These are phyloP conservation scores for Temnothorax curvispinosus DNA, from an alignment of 1,140 invertebrate species.

Conservation along the genomic window DNA sequence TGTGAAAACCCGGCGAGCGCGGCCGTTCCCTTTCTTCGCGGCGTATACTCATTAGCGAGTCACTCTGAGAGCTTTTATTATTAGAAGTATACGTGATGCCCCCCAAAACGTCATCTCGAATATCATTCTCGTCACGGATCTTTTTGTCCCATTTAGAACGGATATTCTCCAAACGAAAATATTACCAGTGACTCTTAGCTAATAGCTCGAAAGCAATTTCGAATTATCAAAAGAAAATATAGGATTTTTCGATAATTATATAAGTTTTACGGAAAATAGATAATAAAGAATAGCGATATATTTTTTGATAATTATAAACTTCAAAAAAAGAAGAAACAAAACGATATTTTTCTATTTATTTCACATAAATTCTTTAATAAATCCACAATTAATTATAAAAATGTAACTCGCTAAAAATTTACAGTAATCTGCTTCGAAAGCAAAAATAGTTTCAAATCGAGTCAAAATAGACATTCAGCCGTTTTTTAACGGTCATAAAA, in stretches of 20 bases:
- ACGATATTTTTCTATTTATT: neutral
- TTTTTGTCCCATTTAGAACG: neutral
- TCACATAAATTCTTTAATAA: neutral
- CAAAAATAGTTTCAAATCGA: no score
- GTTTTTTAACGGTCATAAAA: neutral
- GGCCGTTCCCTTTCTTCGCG: slow-evolving; percentile 51
- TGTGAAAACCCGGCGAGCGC: slow-evolving; percentile 62
- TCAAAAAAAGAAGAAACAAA: neutral
- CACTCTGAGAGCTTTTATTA: slow-evolving; percentile 36
- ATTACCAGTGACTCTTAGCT: neutral
- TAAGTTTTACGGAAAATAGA: neutral
- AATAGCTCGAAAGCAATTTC: neutral
- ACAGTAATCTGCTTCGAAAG: no score
- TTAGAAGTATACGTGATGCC: neutral
- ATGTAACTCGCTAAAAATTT: neutral
- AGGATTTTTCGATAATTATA: neutral
- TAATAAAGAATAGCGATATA: neutral
- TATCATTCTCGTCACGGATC: neutral
- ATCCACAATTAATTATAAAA: neutral
- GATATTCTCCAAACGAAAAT: neutral
- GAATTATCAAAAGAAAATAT: neutral
- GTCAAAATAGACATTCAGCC: neutral
- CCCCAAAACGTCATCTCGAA: neutral
- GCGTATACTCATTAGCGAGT: slow-evolving; percentile 28
- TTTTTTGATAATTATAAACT: neutral